Conservation (phyloP, 2,113 vertebrate genomes). For the Marmota monax region DNA sequence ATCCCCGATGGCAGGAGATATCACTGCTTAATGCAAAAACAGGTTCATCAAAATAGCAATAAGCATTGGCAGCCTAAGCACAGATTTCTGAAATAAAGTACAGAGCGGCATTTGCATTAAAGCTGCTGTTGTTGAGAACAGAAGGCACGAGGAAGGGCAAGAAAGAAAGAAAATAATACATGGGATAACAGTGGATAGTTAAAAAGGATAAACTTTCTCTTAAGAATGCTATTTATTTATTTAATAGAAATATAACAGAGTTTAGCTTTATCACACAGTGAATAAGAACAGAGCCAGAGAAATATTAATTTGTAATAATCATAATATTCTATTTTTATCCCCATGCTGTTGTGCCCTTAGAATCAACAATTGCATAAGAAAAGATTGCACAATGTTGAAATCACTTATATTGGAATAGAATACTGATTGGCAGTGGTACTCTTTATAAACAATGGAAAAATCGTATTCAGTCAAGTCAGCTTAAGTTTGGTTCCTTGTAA, state of each 20-base stretch:
- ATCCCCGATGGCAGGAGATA: neutral
- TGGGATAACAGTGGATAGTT: neutral
- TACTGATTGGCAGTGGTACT: neutral
- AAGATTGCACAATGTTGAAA: conserved; percentile 60
- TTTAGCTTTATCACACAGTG: neutral
- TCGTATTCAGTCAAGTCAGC: conserved; percentile 53
- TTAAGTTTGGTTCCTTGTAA: conserved; percentile 23
- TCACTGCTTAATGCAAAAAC: neutral
- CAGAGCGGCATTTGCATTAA: neutral
- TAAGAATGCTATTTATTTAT: neutral
- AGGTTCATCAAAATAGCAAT: neutral
- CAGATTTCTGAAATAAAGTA: neutral
- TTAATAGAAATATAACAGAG: neutral
- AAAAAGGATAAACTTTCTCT: neutral
- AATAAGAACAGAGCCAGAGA: neutral
- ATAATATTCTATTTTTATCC: conserved; percentile 59
- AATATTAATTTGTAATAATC: conserved; percentile 38
- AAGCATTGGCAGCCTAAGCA: neutral
- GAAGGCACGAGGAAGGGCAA: neutral
- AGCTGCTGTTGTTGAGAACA: neutral
- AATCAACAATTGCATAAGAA: conserved; percentile 59
- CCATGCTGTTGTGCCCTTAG: conserved; percentile 2
- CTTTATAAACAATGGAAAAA: conserved; percentile 68
- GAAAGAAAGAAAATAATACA: neutral
- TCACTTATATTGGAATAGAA: conserved; percentile 58